Evolutionary conservation across 2,888 invertebrate genomes (phyloP).

Genomic region (Icerya purchasi): DNA sequence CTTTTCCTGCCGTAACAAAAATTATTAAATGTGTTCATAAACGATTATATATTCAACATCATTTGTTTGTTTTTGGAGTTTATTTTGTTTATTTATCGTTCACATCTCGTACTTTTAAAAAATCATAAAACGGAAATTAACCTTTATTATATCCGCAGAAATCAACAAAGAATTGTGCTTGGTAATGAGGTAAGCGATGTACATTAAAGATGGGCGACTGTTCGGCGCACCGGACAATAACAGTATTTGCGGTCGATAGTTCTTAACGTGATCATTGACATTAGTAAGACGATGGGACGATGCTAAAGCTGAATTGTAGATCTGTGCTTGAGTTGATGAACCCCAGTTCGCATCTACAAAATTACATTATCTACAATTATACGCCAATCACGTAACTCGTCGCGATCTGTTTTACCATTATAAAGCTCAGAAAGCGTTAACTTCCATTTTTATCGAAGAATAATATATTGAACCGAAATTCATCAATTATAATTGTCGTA

Average conservation of each 20-base stretch:
- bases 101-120: neutral
- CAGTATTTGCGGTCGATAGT: conserved; percentile 64
- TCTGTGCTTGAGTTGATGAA: conserved; percentile 90
- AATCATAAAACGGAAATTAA: conserved; percentile 26
- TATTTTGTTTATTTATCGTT: neutral
- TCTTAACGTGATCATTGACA: conserved; percentile 92
- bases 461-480: too few relatives aligned
- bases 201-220: conserved; percentile 66
- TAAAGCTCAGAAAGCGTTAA: too few relatives aligned
- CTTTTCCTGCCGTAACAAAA: conserved; percentile 7
- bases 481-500: too few relatives aligned
- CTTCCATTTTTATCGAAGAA: too few relatives aligned
- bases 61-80: too few relatives aligned
- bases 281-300: conserved; percentile 71
- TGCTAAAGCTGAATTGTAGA: conserved; percentile 74
- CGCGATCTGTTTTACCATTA: too few relatives aligned
- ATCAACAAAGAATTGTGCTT: conserved; percentile 79
- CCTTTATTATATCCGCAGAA: conserved; percentile 77
- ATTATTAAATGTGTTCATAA: too few relatives aligned
- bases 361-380: too few relatives aligned
- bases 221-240: conserved; percentile 78
- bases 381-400: too few relatives aligned
- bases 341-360: conserved; percentile 92
- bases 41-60: too few relatives aligned
- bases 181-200: conserved; percentile 77